Evolutionary conservation across 2,113 vertebrate species (phyloP), one percentile per base, ranked within the genome.

Genomic region (Rutilus rutilus): DNA sequence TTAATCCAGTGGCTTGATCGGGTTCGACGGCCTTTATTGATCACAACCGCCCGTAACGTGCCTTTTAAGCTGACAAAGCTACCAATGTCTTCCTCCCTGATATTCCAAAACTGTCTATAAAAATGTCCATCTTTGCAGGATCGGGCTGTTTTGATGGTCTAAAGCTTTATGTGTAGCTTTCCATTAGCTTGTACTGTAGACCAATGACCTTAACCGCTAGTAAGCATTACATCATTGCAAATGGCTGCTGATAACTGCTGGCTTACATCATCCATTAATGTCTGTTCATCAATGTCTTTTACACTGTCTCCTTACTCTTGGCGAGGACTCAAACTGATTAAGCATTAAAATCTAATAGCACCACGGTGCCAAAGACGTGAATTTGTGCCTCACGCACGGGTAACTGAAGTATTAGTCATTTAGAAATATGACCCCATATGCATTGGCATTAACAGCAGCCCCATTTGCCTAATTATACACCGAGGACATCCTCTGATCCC

Each of bases 1-100:
- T 85, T 89, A 89, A 89, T 87, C 88, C 82, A 89, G 69, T 82
- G 62, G 67, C 82, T 89, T 64, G 82, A 86, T 81, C 80, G 39
- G 33, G n/a, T 88, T 87, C 62, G 73, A 82, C 71, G 5, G 30
- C 69, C 59, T n/a, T 57, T 52, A 89, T 89, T 36, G 85, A 89
- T 89, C 82, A 39, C 82, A 80, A 25, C 36, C 11, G 65, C 54
- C 50, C 17, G 25, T 67, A 78, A 86, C 23, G 19, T 84, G 54
- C 27, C 36, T 84, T 74, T 62, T 12, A 5, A 19, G 21, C 33
- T 3, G 57, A 60, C 69, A 27, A 59, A 84, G 33, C 45, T 42
- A 64, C 27, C 74, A 65, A 71, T 36, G 21, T 78, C 25, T 76
- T 84, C 42, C 12, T 5, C 5, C 25, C 23, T 39, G 47, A 65